Evolutionary conservation across 30 jellyfish, hydroid and myxozoan genomes (phyloP), one percentile per base, ranked within the genome.

Genomic region (Catostylus mosaicus): DNA sequence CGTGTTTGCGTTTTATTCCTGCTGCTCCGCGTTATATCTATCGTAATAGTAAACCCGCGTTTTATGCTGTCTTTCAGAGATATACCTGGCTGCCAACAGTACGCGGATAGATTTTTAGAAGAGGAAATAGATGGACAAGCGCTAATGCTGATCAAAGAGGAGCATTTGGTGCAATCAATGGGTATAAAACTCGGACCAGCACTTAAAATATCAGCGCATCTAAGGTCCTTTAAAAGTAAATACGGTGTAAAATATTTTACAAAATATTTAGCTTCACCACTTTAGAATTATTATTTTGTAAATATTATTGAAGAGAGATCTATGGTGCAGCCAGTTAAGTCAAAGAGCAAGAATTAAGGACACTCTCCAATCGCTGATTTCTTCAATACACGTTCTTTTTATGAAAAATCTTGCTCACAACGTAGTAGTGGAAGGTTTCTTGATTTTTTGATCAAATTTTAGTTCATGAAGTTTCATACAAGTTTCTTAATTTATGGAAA

Each of bases 81-180:
- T 3, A 94, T 94, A 33, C 99, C 99, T 51, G 99, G 99, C 20
- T 94, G 99, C 61, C 88, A 78, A 37, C 89, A 66, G 35, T 86
- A 76, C 51, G 97, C 97, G 45, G 94, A 80, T 29, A 81, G 69
- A 37, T 95, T 95, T 54, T 68, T 30, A 34, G 91, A 73, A 32
- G 99, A 95, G 57, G 99, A 95, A 67, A 95, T 95, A 45, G 99
- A 95, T 88, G 99, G 99, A 34, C 96, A 83, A 45, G 97, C 99
- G 3, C 73, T 95, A 54, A 75, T 95, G 97, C 87, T 94, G 27
- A 32, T 88, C 30, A 88, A 83, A 71, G 92, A 88, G 57, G 97
- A 94, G 61, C 99, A 88, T 75, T 62, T 95, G 92, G 82, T 95
- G 7, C 95, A 95, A 9, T 68, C 96, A 1, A 84, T 95, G 97